Conservation (phyloP, 2,113 vertebrate species). For the Coptodon bakossiorum region DNA sequence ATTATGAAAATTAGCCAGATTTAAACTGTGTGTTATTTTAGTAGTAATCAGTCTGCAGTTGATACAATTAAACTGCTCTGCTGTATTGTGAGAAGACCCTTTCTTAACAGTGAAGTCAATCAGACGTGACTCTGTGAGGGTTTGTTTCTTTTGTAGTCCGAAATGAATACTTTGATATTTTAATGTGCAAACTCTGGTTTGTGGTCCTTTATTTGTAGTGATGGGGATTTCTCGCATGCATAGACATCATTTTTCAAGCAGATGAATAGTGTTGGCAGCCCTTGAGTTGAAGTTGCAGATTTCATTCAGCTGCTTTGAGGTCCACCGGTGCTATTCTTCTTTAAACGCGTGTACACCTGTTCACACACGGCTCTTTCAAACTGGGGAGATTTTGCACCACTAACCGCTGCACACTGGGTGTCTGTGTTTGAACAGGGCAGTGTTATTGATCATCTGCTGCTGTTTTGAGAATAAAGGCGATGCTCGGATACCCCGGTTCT, state of each 20-base stretch:
- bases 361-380: not conserved
- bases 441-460: not conserved
- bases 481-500: not conserved
- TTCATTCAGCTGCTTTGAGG: not conserved
- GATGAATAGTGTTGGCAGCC: not conserved
- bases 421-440: not conserved
- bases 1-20: not conserved
- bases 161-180: not conserved
- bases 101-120: not conserved
- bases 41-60: not conserved
- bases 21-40: not conserved
- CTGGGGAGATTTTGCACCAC: not conserved
- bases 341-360: not conserved
- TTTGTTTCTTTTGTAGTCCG: not conserved
- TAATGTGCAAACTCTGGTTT: not conserved
- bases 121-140: not conserved
- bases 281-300: not conserved
- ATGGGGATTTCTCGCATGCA: fast-evolving
- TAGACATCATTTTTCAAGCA: fast-evolving
- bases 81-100: not conserved
- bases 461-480: not conserved
- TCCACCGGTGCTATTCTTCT: not conserved
- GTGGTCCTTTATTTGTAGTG: not conserved
- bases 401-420: not conserved
- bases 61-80: not conserved